These are phyloP conservation scores for Chondrilla cf. caribensis DNA, from an alignment of 37 sponge, comb jelly and placozoan species.

Conservation along the genomic window DNA sequence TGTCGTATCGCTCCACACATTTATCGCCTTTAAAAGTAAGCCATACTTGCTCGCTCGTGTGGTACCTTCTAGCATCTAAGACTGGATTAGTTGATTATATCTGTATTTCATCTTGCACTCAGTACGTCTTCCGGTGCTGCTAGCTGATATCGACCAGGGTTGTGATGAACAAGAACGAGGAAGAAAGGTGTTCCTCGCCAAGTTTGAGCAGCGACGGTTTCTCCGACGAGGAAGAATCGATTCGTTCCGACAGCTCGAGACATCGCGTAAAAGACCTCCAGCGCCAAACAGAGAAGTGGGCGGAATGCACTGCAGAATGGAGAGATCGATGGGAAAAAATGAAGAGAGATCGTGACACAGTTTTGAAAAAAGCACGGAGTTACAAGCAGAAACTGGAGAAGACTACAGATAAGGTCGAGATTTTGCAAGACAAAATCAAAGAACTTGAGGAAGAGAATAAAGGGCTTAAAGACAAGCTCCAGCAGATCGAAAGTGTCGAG, in stretches of 20 bases:
- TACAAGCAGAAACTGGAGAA: constrained; percentile 15
- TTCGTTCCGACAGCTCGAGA: constrained; percentile 12
- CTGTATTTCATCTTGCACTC: too few species aligned
- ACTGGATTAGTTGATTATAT: too few species aligned
- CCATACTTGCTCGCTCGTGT: too few species aligned
- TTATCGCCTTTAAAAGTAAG: too few species aligned
- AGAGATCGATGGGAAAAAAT: constrained; percentile 21
- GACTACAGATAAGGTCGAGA: not conserved
- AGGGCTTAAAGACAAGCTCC: not conserved
- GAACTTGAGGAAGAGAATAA: not conserved
- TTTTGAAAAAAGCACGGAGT: constrained; percentile 2
- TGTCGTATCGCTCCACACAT: too few species aligned
- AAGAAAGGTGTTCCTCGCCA: not conserved
- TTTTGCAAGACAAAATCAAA: not conserved
- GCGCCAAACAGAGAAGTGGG: constrained; percentile 11
- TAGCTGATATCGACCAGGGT: too few species aligned
- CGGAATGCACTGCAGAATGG: constrained; percentile 21
- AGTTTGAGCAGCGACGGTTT: constrained; percentile 12
- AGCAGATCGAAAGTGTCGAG: not conserved
- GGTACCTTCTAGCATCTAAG: too few species aligned
- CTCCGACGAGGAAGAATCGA: constrained; percentile 16
- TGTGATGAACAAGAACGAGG: not conserved
- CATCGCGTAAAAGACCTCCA: constrained; percentile 3
- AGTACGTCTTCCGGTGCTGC: too few species aligned
- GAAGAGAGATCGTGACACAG: not conserved